These are phyloP conservation scores for Laothoe populi DNA, from an alignment of 2,888 invertebrate species.

Conservation along the genomic window DNA sequence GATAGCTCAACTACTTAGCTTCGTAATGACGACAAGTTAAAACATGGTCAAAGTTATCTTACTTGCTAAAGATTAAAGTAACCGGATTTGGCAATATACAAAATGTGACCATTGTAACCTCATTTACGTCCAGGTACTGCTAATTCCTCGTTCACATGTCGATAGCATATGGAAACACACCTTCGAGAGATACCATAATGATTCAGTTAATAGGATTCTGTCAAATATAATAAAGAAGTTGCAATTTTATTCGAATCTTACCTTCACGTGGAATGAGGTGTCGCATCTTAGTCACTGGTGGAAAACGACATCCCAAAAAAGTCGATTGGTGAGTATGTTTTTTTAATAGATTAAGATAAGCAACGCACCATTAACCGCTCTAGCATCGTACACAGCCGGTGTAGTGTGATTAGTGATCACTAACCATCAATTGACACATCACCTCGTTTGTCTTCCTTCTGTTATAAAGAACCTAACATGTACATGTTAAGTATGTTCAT, in stretches of 20 bases:
- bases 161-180: conserved; percentile 67
- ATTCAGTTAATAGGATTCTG: conserved; percentile 62
- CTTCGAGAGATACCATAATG: conserved; percentile 64
- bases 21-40: too few species aligned
- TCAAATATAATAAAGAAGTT: conserved; percentile 72
- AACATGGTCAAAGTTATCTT: background rate
- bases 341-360: background rate
- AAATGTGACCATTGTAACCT: background rate
- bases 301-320: conserved; percentile 61
- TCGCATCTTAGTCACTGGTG: conserved; percentile 76
- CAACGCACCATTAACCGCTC: background rate
- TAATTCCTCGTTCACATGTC: conserved; percentile 67
- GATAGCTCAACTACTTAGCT: too few species aligned
- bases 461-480: too few species aligned
- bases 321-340: conserved; percentile 56
- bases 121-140: conserved; percentile 60
- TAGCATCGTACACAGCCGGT: too few species aligned
- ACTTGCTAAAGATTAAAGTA: too few species aligned
- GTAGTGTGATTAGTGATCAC: too few species aligned
- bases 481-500: too few species aligned
- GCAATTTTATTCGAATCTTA: conserved; percentile 68
- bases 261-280: conserved; percentile 76
- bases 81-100: background rate
- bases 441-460: too few species aligned
- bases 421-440: background rate